These are phyloP conservation scores for Ectobius pallidus DNA, from an alignment of 2,888 invertebrate species.

Conservation along the genomic window DNA sequence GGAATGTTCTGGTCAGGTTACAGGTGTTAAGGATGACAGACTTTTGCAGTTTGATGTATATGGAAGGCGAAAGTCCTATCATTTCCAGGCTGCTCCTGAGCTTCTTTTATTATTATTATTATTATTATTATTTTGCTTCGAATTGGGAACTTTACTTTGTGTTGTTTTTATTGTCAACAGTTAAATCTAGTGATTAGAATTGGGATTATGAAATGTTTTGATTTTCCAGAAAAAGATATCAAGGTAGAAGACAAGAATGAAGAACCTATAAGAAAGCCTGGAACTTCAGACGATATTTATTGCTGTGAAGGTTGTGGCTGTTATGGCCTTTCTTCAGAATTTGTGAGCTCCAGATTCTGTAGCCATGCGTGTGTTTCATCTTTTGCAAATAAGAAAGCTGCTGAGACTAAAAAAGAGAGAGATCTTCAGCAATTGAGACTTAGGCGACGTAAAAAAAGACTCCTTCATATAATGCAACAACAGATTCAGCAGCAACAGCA, in stretches of 20 bases:
- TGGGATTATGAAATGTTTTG: no score
- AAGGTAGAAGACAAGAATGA: not conserved
- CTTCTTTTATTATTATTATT: no score
- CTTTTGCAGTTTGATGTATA: no score
- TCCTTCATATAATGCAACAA: conserved; percentile 32
- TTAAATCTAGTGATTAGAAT: no score
- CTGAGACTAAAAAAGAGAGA: conserved; percentile 44
- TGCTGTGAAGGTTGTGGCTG: conserved; percentile 85
- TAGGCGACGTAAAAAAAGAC: conserved; percentile 35
- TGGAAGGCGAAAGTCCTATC: no score
- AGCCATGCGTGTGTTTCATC: conserved; percentile 71
- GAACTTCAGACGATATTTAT: conserved; percentile 70
- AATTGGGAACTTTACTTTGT: no score
- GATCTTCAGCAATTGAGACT: conserved; percentile 36
- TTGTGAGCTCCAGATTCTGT: conserved; percentile 78
- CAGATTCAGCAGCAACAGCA: conserved; percentile 24
- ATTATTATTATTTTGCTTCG: no score
- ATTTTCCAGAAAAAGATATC: not conserved
- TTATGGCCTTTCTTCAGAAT: conserved; percentile 83
- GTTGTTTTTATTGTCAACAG: no score
- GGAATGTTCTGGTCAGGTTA: no score
- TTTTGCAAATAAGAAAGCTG: conserved; percentile 52
- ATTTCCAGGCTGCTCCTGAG: no score
- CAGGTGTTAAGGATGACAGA: no score
- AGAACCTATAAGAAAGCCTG: not conserved